Base-by-base conservation (phyloP, 2,113 vertebrate species). In the Microcebus ravelobensis region DNA sequence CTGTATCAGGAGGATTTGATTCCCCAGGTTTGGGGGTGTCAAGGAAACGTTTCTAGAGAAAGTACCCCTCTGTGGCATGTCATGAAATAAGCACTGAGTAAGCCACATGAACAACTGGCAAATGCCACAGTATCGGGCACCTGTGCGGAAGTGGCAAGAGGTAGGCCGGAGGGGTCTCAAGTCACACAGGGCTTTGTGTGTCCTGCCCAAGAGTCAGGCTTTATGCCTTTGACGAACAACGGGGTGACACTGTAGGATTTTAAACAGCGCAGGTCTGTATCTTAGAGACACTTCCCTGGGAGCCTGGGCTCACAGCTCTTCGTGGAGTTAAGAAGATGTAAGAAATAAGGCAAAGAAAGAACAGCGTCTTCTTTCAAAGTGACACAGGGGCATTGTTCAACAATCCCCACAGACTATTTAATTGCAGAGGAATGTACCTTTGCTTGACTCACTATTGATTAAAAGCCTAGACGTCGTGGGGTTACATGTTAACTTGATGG, bases 331-430 rank as follows among this genome's bases (percentile, higher is more conserved):
- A 79, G 25, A 63, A 61, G 82, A 82, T 23, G 8, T 36, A 48
- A 85, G 45, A 80, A 94, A 71, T 50, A 77, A 92, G 45, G 61
- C 17, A 85, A 77, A 82, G 86, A 61, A 67, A 95, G 48, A 50
- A 55, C 67, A 89, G 39, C 27, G 29, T 71, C 48, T 48, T 90
- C 52, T 89, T 86, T 88, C 67, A 55, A 2, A 45, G 70, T 82
- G n/a, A 59, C 42, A 36, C 21, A 15, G 36, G 61, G 31, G 48
- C 45, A 29, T n/a, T 83, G 79, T n/a, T 90, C 20, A 79, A 79
- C 59, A 86, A 88, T 23, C 13, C 84, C 70, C 1, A 48, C 55
- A 86, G 55, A 48, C 57, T 81, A 21, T 59, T 93, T 96, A 95
- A 94, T 94, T 87, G 76, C 11, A 73, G 42, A 25, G 50, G 25